Conservation (phyloP, 2,797 vertebrate species). For the Pantherophis vulpinus region DNA sequence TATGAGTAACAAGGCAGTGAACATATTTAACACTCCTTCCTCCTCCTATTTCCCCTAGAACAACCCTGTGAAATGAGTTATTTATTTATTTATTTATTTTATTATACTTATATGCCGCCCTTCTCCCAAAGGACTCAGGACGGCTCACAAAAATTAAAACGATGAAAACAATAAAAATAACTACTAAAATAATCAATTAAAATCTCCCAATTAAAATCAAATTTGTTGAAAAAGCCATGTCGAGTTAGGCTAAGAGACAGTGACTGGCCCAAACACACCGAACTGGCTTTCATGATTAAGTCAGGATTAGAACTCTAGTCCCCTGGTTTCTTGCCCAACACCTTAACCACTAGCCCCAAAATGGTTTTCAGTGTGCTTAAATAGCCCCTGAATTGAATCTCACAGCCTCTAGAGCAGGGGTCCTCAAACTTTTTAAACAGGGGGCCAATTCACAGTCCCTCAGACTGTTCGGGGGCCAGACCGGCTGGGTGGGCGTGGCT, state of each 20-base stretch:
- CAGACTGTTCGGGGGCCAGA: too few relatives aligned
- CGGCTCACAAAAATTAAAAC: too few relatives aligned
- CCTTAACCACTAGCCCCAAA: background rate
- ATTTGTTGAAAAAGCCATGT: too few relatives aligned
- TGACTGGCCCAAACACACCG: background rate
- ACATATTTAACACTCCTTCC: background rate
- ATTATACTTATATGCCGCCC: too few relatives aligned
- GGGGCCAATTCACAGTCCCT: too few relatives aligned
- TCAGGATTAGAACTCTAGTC: background rate
- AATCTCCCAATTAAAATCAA: too few relatives aligned
- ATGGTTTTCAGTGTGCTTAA: background rate
- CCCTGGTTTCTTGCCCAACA: background rate
- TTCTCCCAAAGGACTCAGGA: too few relatives aligned
- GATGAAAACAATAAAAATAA: too few relatives aligned
- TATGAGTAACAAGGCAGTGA: background rate
- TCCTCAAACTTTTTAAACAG: too few relatives aligned
- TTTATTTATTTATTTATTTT: too few relatives aligned
- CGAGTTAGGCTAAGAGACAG: background rate
- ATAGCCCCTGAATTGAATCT: background rate
- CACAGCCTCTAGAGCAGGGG: background rate
- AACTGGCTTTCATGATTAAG: background rate
- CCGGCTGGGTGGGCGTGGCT: too few relatives aligned
- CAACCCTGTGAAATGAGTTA: background rate
- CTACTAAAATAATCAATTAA: too few relatives aligned
- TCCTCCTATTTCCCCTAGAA: background rate